Evolutionary conservation across 2,888 invertebrate species (phyloP).

Genomic region (Fragum sueziense): DNA sequence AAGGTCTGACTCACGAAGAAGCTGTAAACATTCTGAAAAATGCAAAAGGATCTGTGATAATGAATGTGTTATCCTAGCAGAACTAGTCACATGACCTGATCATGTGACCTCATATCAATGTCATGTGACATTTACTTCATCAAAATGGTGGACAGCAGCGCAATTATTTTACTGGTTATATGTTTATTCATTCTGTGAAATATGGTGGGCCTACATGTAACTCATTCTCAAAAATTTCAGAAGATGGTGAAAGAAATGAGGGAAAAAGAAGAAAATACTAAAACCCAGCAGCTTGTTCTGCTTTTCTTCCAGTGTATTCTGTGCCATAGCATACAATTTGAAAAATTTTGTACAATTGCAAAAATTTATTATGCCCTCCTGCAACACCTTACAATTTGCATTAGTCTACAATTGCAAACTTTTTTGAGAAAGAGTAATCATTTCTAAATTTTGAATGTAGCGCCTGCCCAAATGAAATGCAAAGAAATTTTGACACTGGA

Average conservation of each 20-base stretch:
- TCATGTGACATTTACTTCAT: constrained; percentile 9
- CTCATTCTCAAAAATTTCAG: not conserved
- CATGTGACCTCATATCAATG: constrained; percentile 12
- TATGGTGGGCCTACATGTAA: not conserved
- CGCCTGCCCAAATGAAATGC: not conserved
- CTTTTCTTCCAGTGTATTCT: not conserved
- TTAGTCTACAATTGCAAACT: not conserved
- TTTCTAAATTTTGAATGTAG: not conserved
- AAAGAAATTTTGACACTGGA: not conserved
- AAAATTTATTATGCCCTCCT: no score
- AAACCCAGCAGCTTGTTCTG: not conserved
- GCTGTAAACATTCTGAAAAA: constrained; percentile 93
- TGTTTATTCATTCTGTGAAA: not conserved
- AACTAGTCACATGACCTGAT: constrained; percentile 7
- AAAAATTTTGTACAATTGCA: no score
- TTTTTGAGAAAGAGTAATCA: not conserved
- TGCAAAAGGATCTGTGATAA: constrained; percentile 84
- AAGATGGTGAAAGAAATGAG: not conserved
- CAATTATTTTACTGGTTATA: not conserved
- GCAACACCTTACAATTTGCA: not conserved
- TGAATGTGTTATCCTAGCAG: constrained; percentile 81
- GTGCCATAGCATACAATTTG: not conserved
- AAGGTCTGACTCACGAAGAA: constrained; percentile 87
- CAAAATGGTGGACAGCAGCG: not conserved
- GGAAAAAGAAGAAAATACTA: not conserved